These are phyloP conservation scores for Myotis pilosus DNA, from an alignment of 2,797 vertebrate genomes.

Conservation along the genomic window DNA sequence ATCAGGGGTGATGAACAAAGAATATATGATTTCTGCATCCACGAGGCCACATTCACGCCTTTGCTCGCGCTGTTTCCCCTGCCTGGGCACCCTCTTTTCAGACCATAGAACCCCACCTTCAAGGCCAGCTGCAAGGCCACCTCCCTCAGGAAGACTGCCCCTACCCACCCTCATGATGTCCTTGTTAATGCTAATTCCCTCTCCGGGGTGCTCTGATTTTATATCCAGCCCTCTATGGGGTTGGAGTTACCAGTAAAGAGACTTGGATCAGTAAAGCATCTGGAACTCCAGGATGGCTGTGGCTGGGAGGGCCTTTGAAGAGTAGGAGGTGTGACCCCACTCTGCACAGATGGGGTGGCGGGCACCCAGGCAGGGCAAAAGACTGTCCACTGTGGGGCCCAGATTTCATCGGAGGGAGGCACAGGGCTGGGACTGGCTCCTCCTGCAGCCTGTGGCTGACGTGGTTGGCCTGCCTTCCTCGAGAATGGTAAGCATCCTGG, in stretches of 20 bases:
- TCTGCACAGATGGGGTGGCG: neutral
- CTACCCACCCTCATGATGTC: fast-evolving
- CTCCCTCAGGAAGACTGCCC: neutral
- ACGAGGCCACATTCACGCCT: neutral
- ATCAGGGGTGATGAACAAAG: neutral
- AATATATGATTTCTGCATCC: neutral
- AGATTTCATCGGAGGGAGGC: neutral
- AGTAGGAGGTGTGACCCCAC: neutral
- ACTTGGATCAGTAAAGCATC: neutral
- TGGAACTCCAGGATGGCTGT: neutral
- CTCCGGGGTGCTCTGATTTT: neutral
- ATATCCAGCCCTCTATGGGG: neutral
- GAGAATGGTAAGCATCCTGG: neutral
- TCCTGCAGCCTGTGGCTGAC: neutral
- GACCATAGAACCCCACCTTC: neutral
- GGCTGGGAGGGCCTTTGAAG: neutral
- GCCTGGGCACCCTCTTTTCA: neutral
- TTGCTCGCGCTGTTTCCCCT: neutral
- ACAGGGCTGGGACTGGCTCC: neutral
- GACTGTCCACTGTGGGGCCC: neutral
- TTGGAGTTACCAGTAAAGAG: neutral
- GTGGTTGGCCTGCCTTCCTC: neutral
- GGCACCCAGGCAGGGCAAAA: neutral
- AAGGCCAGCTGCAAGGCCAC: neutral
- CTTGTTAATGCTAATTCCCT: neutral